phyloP scores from a whole-genome alignment of 2,797 vertebrate genomes.

The Macrochelys suwanniensis region DNA sequence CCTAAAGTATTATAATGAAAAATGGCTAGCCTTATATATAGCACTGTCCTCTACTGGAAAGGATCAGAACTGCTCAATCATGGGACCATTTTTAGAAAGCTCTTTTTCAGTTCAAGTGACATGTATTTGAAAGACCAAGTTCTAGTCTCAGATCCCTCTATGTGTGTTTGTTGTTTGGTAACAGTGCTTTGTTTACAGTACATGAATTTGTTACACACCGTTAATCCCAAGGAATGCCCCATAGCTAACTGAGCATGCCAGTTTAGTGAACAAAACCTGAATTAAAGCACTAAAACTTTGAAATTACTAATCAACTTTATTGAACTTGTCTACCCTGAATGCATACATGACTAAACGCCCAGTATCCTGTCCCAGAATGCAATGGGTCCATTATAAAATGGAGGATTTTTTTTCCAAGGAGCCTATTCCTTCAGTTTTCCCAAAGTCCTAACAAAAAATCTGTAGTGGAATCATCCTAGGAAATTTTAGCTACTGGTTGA shows the following conservation, averaged over 20 bases:
- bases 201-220: not conserved
- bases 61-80: not conserved
- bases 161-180: not conserved
- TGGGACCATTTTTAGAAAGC: not conserved
- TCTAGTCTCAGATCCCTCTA: not conserved
- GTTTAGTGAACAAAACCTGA: constrained; percentile 13
- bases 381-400: not conserved
- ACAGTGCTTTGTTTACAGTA: constrained; percentile 21
- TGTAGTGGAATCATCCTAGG: not conserved
- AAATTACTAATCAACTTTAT: constrained; percentile 23
- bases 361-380: not conserved
- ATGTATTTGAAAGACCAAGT: not conserved
- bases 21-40: not conserved
- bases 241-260: not conserved
- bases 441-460: not conserved
- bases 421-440: not conserved
- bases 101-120: rapidly evolving
- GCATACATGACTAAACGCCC: not conserved
- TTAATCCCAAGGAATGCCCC: not conserved
- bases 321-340: not conserved
- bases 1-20: not conserved
- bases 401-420: not conserved
- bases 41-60: not conserved
- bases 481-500: constrained; percentile 41
- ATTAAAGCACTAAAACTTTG: not conserved